These are phyloP conservation scores for Synergus gifuensis DNA, from an alignment of 2,888 invertebrate species.

Conservation along the genomic window DNA sequence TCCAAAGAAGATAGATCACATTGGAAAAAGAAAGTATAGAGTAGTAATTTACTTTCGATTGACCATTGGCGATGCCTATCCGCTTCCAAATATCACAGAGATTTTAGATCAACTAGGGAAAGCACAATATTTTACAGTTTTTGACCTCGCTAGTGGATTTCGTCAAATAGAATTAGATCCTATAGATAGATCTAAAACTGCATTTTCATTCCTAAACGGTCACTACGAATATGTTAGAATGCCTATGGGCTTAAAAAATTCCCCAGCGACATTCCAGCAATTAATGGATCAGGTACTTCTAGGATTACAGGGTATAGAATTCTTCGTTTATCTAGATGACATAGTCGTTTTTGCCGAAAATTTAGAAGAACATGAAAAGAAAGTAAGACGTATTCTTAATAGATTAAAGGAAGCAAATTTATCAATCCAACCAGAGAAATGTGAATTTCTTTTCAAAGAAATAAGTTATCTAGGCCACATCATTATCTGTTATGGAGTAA, in stretches of 20 bases:
- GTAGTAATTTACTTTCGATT: conserved; percentile 58
- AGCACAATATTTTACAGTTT: too few relatives aligned
- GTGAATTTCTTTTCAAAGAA: conserved; percentile 43
- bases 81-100: too few relatives aligned
- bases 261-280: conserved; percentile 55
- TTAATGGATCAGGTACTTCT: conserved; percentile 57
- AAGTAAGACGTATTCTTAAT: conserved; percentile 56
- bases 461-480: background rate
- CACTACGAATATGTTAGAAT: conserved; percentile 63
- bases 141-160: too few relatives aligned
- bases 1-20: conserved; percentile 55
- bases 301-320: conserved; percentile 54
- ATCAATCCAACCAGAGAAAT: conserved; percentile 64
- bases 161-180: too few relatives aligned
- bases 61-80: conserved; percentile 56
- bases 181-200: background rate
- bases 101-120: too few relatives aligned
- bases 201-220: conserved; percentile 60
- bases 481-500: background rate
- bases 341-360: conserved; percentile 60
- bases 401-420: conserved; percentile 57
- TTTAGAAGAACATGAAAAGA: conserved; percentile 57
- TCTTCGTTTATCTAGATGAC: conserved; percentile 61
- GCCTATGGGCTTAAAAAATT: conserved; percentile 59
- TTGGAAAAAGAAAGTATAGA: conserved; percentile 51